phyloP scores from a whole-genome alignment of 2,113 vertebrate genomes.

The Macrotus californicus region DNA sequence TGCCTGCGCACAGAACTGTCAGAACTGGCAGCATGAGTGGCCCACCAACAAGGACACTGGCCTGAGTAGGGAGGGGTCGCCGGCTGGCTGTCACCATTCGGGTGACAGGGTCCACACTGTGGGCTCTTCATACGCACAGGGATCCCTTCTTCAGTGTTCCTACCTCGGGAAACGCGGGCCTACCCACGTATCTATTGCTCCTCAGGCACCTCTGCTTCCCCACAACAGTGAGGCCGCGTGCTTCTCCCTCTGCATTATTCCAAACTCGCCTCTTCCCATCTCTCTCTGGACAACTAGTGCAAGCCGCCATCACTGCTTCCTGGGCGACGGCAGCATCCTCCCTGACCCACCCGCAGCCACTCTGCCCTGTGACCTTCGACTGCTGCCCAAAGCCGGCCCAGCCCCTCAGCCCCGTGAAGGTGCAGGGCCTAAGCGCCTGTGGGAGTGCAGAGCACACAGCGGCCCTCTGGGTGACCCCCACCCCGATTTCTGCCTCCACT shows the following conservation, averaged over 20 bases:
- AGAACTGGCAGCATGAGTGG: background rate
- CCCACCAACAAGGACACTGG: no score
- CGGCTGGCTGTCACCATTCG: accelerated
- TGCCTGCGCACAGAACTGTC: accelerated
- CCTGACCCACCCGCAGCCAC: accelerated
- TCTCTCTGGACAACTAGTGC: background rate
- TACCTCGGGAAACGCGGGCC: background rate
- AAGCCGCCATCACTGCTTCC: background rate
- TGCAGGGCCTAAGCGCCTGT: accelerated
- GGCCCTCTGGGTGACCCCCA: accelerated
- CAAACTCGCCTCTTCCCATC: accelerated
- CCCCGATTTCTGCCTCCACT: no score
- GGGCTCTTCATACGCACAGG: background rate
- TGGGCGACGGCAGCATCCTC: accelerated
- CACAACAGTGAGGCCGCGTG: accelerated
- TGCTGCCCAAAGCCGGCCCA: background rate
- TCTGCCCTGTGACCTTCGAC: accelerated
- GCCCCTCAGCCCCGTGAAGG: background rate
- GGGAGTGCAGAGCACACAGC: background rate
- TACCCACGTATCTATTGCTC: accelerated
- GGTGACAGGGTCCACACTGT: background rate
- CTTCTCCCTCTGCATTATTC: background rate
- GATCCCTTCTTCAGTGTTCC: background rate
- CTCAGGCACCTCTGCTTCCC: background rate
- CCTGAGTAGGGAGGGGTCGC: background rate